Percentiles rank a stretch among this genome's conserved stretches.
phyloP scores from a whole-genome alignment of 2,113 vertebrate genomes.

The Atrichornis clamosus region DNA sequence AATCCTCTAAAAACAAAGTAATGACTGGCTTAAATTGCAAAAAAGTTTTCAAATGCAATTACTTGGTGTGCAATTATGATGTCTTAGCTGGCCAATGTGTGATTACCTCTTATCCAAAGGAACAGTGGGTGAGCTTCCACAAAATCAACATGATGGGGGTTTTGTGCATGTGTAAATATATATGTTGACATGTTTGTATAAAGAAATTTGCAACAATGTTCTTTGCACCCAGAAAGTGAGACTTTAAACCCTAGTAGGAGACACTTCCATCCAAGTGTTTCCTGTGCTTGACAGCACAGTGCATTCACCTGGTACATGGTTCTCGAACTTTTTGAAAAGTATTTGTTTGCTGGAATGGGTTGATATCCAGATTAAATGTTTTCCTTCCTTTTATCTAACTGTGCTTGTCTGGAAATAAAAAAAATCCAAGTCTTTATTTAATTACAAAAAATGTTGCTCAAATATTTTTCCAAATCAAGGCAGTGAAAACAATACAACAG shows the following conservation, averaged over 20 bases:
- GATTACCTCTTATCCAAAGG: conserved; percentile 36
- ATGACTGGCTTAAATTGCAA: conserved; percentile 52
- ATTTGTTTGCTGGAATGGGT: neutral
- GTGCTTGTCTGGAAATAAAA: neutral
- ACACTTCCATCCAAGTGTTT: neutral
- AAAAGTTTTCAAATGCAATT: conserved; percentile 55
- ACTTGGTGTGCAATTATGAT: conserved; percentile 33
- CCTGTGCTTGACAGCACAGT: neutral
- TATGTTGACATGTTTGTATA: neutral
- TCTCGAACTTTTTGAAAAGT: neutral
- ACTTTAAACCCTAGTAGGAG: neutral
- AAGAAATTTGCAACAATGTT: neutral
- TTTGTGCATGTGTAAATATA: neutral
- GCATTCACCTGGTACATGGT: neutral
- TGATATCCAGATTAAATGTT: neutral
- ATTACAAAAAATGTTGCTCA: neutral
- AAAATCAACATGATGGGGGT: neutral
- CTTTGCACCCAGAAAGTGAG: neutral
- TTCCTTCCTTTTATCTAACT: neutral
- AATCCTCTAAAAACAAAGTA: conserved; percentile 21
- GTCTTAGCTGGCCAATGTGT: conserved; percentile 6
- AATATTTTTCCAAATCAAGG: neutral
- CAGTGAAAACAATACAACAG: neutral
- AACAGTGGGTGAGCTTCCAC: conserved; percentile 4
- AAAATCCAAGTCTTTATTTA: neutral